Evolutionary conservation across 2,888 invertebrate species (phyloP).

Genomic region (Sisyra terminalis): DNA sequence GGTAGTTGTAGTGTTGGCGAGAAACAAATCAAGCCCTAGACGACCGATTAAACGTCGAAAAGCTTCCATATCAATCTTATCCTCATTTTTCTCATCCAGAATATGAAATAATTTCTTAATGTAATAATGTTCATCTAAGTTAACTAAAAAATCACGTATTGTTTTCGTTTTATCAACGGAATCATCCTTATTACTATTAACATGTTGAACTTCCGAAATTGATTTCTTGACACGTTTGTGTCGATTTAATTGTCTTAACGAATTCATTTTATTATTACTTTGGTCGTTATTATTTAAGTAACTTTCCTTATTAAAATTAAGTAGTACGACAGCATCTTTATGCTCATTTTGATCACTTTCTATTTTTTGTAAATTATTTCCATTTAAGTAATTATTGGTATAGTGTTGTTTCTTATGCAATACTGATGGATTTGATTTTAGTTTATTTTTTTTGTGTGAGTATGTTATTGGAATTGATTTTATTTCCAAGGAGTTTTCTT

Average conservation of each 20-base stretch:
- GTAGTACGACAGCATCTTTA: too few relatives aligned
- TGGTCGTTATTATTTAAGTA: too few relatives aligned
- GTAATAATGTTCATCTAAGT: constrained; percentile 37
- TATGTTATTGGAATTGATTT: too few relatives aligned
- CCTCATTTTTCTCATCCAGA: constrained; percentile 39
- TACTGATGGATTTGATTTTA: not conserved
- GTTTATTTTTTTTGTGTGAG: not conserved
- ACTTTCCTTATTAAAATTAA: too few relatives aligned
- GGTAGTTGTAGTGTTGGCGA: too few relatives aligned
- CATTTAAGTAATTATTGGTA: too few relatives aligned
- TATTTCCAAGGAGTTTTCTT: too few relatives aligned
- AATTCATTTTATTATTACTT: constrained; percentile 1
- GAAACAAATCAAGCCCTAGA: constrained; percentile 30
- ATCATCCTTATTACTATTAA: not conserved
- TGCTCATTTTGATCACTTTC: too few relatives aligned
- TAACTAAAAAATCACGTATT: constrained; percentile 8
- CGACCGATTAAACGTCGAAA: constrained; percentile 49
- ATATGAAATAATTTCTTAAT: constrained; percentile 47
- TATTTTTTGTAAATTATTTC: too few relatives aligned
- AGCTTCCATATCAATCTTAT: constrained; percentile 46
- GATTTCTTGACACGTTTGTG: constrained; percentile 6
- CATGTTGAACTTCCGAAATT: not conserved
- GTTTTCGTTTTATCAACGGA: not conserved
- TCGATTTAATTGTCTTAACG: constrained; percentile 1
- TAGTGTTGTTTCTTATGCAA: too few relatives aligned